phyloP scores from a whole-genome alignment of 2,797 vertebrate genomes.

The Micrastur ruficollis region DNA sequence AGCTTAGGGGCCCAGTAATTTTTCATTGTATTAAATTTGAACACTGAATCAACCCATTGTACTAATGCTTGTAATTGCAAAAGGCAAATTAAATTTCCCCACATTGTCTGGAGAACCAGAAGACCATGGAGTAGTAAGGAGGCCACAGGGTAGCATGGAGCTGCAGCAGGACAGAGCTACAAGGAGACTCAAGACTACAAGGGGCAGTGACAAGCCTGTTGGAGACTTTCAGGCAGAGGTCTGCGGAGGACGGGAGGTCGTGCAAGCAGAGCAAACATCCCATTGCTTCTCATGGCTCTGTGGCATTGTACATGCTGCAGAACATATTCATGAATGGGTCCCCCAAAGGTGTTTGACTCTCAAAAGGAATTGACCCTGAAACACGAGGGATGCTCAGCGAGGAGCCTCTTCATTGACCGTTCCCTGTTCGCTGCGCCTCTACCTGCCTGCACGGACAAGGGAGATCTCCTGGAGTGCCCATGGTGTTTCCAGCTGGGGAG shows the following conservation, averaged over 20 bases:
- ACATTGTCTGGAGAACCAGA: not conserved
- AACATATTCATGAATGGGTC: accelerated
- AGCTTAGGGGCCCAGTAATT: not conserved
- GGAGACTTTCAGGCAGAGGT: not conserved
- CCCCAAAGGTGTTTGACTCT: not conserved
- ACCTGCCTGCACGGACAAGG: accelerated
- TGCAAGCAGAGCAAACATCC: not conserved
- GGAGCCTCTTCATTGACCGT: not conserved
- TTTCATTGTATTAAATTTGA: constrained; percentile 24
- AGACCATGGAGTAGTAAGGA: not conserved
- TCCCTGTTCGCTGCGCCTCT: not conserved
- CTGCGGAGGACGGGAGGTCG: not conserved
- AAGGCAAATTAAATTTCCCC: constrained; percentile 31
- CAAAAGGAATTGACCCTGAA: not conserved
- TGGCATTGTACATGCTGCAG: not conserved
- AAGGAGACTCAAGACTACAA: not conserved
- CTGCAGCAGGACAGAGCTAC: not conserved
- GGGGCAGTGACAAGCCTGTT: not conserved
- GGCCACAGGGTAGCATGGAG: not conserved
- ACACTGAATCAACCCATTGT: not conserved
- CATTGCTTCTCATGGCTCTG: not conserved
- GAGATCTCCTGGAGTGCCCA: not conserved
- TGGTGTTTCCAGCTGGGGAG: not conserved
- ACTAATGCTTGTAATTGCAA: constrained; percentile 39
- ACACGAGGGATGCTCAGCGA: not conserved